Conservation (phyloP, 2,797 vertebrate genomes). For the Salmo trutta region DNA sequence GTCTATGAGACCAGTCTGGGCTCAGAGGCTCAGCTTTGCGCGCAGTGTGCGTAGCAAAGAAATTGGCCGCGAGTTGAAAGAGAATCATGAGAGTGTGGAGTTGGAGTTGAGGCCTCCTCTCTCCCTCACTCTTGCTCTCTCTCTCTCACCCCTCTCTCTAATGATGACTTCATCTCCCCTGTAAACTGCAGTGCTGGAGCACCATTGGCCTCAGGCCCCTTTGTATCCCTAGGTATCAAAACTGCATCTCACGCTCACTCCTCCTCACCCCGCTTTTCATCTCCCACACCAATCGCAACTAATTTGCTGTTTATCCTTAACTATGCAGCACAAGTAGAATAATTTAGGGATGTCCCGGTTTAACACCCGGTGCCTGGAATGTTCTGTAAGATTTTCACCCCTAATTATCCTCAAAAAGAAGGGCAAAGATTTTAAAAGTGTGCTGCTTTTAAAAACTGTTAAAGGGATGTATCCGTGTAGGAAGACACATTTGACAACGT, state of each 20-base stretch:
- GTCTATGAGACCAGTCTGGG: too few relatives aligned
- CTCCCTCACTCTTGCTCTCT: constrained; percentile 16
- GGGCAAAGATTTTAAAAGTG: constrained; percentile 36
- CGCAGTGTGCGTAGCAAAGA: constrained; percentile 40
- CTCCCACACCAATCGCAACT: constrained; percentile 44
- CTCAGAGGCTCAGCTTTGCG: constrained; percentile 53
- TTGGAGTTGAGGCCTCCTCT: not conserved
- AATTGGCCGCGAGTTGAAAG: constrained; percentile 75
- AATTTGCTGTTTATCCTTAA: constrained; percentile 65
- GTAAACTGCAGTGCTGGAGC: constrained; percentile 57
- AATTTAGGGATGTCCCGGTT: constrained; percentile 62
- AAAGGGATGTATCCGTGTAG: constrained; percentile 32
- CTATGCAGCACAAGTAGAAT: constrained; percentile 70
- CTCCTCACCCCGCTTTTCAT: constrained; percentile 47
- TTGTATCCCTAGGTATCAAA: constrained; percentile 50
- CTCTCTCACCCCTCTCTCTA: constrained; percentile 46
- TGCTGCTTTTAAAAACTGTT: constrained; percentile 33
- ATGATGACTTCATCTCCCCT: constrained; percentile 74
- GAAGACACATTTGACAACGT: constrained; percentile 19
- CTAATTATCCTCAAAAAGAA: constrained; percentile 49
- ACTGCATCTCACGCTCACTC: constrained; percentile 40
- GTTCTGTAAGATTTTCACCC: constrained; percentile 40
- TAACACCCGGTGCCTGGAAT: constrained; percentile 34
- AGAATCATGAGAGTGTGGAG: constrained; percentile 63
- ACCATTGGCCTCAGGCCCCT: constrained; percentile 50